Evolutionary conservation across 2,797 vertebrate genomes (phyloP).

Genomic region (Geotrypetes seraphini): DNA sequence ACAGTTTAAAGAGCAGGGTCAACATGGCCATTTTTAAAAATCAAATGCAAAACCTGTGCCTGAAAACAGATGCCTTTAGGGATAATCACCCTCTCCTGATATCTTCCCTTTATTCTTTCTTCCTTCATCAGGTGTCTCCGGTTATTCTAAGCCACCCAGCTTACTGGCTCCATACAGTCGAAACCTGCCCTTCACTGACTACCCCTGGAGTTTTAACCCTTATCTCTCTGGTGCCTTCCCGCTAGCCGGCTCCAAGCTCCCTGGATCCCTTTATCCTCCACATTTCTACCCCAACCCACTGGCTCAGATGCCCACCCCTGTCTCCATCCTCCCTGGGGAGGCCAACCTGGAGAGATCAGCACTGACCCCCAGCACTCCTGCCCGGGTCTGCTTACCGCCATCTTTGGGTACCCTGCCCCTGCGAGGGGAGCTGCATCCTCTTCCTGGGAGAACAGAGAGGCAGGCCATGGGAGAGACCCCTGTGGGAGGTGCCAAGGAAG

Average conservation of each 20-base stretch:
- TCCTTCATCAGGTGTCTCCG: conserved; percentile 59
- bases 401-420: not conserved
- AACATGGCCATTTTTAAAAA: no score
- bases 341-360: conserved; percentile 34
- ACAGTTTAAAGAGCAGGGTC: no score
- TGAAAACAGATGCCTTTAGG: no score
- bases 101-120: conserved; percentile 1
- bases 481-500: conserved; percentile 64
- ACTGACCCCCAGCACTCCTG: conserved; percentile 3
- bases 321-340: conserved; percentile 58
- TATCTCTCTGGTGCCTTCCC: conserved; percentile 83
- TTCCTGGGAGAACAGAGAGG: no score
- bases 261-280: conserved; percentile 78
- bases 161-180: conserved; percentile 77
- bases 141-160: conserved; percentile 79
- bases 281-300: conserved; percentile 83
- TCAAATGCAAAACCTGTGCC: no score
- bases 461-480: conserved; percentile 36
- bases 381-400: conserved; percentile 12
- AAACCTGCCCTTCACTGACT: conserved; percentile 70
- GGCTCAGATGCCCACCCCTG: conserved; percentile 69
- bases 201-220: conserved; percentile 85
- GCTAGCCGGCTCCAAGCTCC: conserved; percentile 76
- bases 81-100: not conserved
- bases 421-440: not conserved